Base-by-base conservation (phyloP, 1,140 invertebrate genomes). In the Rhopalosiphum padi region DNA sequence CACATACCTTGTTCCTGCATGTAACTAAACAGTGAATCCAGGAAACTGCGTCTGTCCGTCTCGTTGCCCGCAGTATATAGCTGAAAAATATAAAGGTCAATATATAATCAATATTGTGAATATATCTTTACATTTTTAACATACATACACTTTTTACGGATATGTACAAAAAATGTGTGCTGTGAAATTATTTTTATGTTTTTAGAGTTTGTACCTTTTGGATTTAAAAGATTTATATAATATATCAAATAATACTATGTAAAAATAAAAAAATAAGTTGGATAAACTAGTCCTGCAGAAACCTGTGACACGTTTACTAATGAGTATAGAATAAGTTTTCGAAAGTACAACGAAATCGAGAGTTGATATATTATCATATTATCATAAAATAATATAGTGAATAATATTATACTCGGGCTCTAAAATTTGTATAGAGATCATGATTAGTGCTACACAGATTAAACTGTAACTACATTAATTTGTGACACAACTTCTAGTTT, bases 1-100 rank as follows among this genome's bases (percentile, higher is more conserved):
- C 4, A 18, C 91, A 86, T 35, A 93, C 91, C 91, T 93, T 93
- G 91, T 93, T 93, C 91, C 48, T 93, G 91, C 91, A 93, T 93
- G 48, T 85, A 93, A n/a, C 91, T 93, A 37, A 93, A 93, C 35
- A 93, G 48, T 23, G 91, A 93, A 55, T 93, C 91, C 82, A 93
- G 48, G 35, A 93, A 93, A 85, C 91, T 93, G 5, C 91, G 91
- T 30, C 91, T 85, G 37, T 93, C 91, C 15, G 82, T 55, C 86
- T 93, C 91, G 35, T 93, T 93, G 46, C 91, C 91, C 6, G 91
- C 91, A 15, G 91, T 86, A 9, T 93, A 93, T 23, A 93, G 22
- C 91, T 93, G 37, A 85, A 93, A 91, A 51, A n/a, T 86, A 41
- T 41, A 43, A 85, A 37, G 2, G 21, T 83, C 23, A 21, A 37